Evolutionary conservation across 2,888 invertebrate species (phyloP), one percentile per base, ranked within the genome.

Genomic region (Gymnocheta viridis): DNA sequence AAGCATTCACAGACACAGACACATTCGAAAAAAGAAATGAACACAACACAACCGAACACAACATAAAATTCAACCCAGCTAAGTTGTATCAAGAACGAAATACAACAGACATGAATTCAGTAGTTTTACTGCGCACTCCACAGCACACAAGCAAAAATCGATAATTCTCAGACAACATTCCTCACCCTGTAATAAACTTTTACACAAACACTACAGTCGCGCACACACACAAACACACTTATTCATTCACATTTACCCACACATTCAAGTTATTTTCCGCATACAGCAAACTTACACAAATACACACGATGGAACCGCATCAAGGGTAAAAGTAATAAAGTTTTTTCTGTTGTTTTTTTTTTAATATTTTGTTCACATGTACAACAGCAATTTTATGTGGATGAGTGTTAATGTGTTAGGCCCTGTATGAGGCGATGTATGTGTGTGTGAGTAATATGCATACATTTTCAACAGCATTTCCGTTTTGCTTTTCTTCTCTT

Each of bases 271-370:
- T n/a, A 86, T 74, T 76, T 73, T 14, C 60, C 58, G 17, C 6
- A 62, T 22, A 81, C 38, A 41, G 69, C 64, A 77, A 66, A 51
- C 56, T 78, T 44, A 81, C 56, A 76, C 22, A 67, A 24, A 74
- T 10, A 72, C 49, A 19, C 60, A 51, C n/a, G 47, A 54, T 54
- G 66, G 62, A 69, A 81, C 66, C 80, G 67, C 80, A 84, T 84
- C 81, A 84, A 84, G 83, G 83, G 83, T 84, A 84, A 84, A 84
- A 84, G 80, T 84, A 84, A 81, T 77, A 77, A 81, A 77, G 80
- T 60, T 70, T 79, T 62, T 67, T 60, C 38, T 4, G 32, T 51
- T 67, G 67, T 66, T 66, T 32, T 12, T 0, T 19, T 3, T 64
- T 62, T n/a, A n/a, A n/a, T n/a, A n/a, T n/a, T 69, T 32, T 56